A percentile compares a stretch with the other conserved stretches of the same genome.
Conservation (phyloP, 2,888 invertebrate genomes). For the Eupithecia inturbata region DNA sequence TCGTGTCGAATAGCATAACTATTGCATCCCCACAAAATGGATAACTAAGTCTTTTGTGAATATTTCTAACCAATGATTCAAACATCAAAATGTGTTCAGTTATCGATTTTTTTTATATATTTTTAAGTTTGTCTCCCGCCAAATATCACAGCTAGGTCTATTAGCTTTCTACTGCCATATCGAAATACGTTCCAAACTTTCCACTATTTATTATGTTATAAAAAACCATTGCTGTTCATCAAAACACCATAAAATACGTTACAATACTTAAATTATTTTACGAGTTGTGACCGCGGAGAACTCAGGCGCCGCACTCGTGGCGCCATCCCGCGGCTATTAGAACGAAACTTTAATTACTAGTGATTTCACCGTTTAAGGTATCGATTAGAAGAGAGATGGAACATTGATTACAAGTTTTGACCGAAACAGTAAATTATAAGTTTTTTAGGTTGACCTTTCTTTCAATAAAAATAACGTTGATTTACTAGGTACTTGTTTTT, state of each 20-base stretch:
- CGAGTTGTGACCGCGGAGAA: slow-evolving; percentile 47
- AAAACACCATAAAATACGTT: slow-evolving; percentile 35
- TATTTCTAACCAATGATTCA: not conserved
- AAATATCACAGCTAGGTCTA: not conserved
- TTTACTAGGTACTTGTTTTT: not conserved
- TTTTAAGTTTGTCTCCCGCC: not conserved
- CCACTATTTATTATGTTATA: slow-evolving; percentile 35
- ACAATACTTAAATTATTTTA: slow-evolving; percentile 41
- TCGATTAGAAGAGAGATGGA: slow-evolving; percentile 43
- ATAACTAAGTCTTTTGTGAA: not conserved
- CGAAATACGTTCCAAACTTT: slow-evolving; percentile 23
- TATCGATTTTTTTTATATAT: not conserved
- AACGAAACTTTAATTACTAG: slow-evolving; percentile 37
- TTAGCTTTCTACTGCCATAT: slow-evolving; percentile 10
- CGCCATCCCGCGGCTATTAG: slow-evolving; percentile 40
- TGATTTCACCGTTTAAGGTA: slow-evolving; percentile 43
- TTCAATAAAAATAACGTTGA: not conserved
- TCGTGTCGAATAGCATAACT: slow-evolving; percentile 63
- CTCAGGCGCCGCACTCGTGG: slow-evolving; percentile 36
- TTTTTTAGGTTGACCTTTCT: not conserved
- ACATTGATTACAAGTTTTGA: slow-evolving; percentile 2
- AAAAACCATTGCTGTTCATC: slow-evolving; percentile 33
- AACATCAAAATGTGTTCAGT: not conserved
- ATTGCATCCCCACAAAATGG: not conserved
- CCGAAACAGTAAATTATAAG: not conserved